phyloP scores from a whole-genome alignment of 2,113 vertebrate genomes.

The Shinisaurus crocodilurus region DNA sequence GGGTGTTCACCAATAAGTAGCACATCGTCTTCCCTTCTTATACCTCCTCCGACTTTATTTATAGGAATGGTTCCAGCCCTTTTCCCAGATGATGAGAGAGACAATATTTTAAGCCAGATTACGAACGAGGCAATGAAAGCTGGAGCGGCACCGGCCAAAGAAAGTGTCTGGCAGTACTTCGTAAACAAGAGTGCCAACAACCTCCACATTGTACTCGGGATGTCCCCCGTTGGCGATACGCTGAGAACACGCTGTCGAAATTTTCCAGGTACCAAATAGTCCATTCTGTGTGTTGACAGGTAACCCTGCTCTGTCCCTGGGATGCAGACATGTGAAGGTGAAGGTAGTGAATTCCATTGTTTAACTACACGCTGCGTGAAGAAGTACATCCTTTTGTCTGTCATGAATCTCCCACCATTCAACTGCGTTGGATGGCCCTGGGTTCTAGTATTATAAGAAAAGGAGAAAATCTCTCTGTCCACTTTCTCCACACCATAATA shows the following conservation, averaged over 20 bases:
- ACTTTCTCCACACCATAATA: no score
- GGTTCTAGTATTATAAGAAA: no score
- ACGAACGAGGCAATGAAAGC: conserved; percentile 84
- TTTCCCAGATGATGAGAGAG: conserved; percentile 93
- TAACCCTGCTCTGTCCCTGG: neutral
- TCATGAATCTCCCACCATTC: no score
- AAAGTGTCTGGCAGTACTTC: conserved; percentile 94
- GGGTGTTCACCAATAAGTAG: neutral
- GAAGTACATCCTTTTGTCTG: no score
- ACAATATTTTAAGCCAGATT: conserved; percentile 83
- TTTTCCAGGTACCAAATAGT: conserved; percentile 86
- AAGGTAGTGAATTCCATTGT: no score
- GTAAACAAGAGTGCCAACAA: conserved; percentile 92
- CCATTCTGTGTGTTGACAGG: neutral
- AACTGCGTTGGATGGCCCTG: no score
- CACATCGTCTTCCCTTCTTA: no score
- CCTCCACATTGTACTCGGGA: conserved; percentile 92
- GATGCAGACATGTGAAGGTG: neutral
- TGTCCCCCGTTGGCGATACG: conserved; percentile 92
- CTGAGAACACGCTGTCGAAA: conserved; percentile 93
- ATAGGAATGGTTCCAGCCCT: conserved; percentile 94
- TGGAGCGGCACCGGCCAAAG: conserved; percentile 85
- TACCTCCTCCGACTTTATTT: conserved; percentile 6
- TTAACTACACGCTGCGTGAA: no score
- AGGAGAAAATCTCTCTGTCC: no score